Percentiles rank a stretch among this genome's conserved stretches.
phyloP scores from a whole-genome alignment of 2,113 vertebrate genomes.

The Danio rerio region DNA sequence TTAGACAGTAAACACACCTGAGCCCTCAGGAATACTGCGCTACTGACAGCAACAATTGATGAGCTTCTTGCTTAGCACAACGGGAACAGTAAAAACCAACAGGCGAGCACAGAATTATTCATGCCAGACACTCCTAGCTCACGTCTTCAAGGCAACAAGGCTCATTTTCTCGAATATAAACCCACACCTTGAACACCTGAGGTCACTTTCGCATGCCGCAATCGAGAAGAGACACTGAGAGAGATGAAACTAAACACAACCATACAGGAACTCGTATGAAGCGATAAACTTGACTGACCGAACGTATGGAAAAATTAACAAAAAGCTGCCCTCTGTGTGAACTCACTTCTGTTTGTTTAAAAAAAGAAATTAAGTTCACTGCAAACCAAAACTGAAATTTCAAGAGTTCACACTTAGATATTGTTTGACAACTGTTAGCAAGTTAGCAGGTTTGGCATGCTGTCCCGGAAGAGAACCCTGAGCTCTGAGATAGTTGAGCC shows the following conservation, averaged over 20 bases:
- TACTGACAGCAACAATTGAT: conserved; percentile 3
- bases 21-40: conserved; percentile 13
- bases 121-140: neutral
- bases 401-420: no score
- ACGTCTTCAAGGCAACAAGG: conserved; percentile 24
- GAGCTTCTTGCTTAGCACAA: conserved; percentile 2
- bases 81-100: conserved; percentile 13
- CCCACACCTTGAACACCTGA: conserved; percentile 2
- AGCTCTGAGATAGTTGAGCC: no score
- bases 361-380: no score
- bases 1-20: conserved; percentile 12
- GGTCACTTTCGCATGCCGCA: neutral
- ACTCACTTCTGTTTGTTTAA: no score
- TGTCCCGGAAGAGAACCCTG: no score
- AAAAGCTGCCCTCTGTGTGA: no score
- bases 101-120: conserved; percentile 1
- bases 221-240: neutral
- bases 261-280: no score
- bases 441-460: no score
- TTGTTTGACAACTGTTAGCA: no score
- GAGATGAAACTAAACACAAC: neutral
- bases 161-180: conserved; percentile 14
- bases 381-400: no score
- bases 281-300: no score
- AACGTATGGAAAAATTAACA: no score